phyloP scores from a whole-genome alignment of 2,797 vertebrate genomes.

The Cryptoblepharus egeriae region DNA sequence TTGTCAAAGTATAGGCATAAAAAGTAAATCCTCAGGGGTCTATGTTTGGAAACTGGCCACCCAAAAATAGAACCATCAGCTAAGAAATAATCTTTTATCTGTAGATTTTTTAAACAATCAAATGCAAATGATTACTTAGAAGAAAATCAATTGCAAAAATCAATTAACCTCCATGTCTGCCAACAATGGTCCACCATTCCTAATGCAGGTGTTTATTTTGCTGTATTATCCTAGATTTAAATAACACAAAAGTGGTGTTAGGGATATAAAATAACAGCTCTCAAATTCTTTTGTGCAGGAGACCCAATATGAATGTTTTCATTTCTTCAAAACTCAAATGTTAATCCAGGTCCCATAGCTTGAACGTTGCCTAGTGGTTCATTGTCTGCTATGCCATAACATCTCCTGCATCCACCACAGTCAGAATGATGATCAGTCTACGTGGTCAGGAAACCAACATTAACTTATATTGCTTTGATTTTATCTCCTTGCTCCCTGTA shows the following conservation, averaged over 20 bases:
- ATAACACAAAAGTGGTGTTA: not conserved
- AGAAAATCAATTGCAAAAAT: conserved; percentile 10
- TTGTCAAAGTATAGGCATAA: too few species aligned
- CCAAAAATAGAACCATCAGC: not conserved
- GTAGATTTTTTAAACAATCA: not conserved
- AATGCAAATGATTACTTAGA: not conserved
- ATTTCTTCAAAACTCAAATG: not conserved
- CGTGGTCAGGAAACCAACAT: too few species aligned
- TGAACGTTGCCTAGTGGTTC: not conserved
- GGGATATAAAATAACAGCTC: not conserved
- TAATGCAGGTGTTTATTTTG: not conserved
- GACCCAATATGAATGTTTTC: not conserved
- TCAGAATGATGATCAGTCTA: not conserved
- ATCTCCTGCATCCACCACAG: not conserved
- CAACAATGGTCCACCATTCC: not conserved
- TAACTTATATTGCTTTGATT: too few species aligned
- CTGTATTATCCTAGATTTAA: conserved; percentile 5
- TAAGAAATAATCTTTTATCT: not conserved
- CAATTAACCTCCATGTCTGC: not conserved
- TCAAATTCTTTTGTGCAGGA: not conserved
- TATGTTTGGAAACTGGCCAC: not conserved
- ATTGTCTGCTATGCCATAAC: not conserved
- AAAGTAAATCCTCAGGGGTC: not conserved
- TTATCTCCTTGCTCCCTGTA: too few species aligned
- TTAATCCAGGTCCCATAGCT: not conserved